Conservation (phyloP, 2,888 invertebrate genomes). For the Drosophila prolongata region DNA sequence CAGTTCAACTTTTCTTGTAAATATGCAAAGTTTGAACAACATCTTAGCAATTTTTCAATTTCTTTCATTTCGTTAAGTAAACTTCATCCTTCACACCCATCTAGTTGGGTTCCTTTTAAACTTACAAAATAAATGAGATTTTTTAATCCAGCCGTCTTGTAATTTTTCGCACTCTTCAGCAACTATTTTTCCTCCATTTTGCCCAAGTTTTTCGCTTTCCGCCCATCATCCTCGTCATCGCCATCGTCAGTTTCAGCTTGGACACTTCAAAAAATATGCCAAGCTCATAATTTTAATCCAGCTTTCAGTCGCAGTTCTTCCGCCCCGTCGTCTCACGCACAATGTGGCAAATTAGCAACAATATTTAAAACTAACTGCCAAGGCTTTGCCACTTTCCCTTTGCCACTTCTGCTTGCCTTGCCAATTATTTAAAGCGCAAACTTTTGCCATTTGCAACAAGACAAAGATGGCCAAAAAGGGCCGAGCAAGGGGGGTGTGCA, state of each 20-base stretch:
- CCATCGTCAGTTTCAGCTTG: slow-evolving; percentile 46
- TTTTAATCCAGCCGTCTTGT: slow-evolving; percentile 52
- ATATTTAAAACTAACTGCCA: slow-evolving; percentile 75
- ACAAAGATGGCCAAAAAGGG: slow-evolving; percentile 19
- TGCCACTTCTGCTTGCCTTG: slow-evolving; percentile 41
- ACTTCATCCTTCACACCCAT: slow-evolving; percentile 34
- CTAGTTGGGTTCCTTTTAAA: slow-evolving; percentile 15
- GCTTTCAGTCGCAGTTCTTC: slow-evolving; percentile 34
- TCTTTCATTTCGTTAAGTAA: slow-evolving; percentile 32
- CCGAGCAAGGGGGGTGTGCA: slow-evolving; percentile 11
- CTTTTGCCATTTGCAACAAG: slow-evolving; percentile 66
- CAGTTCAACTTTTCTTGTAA: not conserved
- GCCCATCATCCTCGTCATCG: slow-evolving; percentile 19
- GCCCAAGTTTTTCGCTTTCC: slow-evolving; percentile 17
- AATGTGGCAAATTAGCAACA: slow-evolving; percentile 78
- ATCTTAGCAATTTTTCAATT: slow-evolving; percentile 13
- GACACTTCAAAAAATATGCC: slow-evolving; percentile 75
- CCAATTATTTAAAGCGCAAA: slow-evolving; percentile 75
- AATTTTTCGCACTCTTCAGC: slow-evolving; percentile 51
- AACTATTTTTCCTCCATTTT: slow-evolving; percentile 45
- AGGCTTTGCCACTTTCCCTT: slow-evolving; percentile 27
- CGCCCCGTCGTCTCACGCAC: slow-evolving; percentile 55
- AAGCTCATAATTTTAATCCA: slow-evolving; percentile 79
- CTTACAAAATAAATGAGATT: slow-evolving; percentile 38
- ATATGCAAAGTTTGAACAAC: slow-evolving; percentile 16